Evolutionary conservation across 2,888 invertebrate species (phyloP), one percentile per base, ranked within the genome.

Genomic region (Microctonus brassicae): DNA sequence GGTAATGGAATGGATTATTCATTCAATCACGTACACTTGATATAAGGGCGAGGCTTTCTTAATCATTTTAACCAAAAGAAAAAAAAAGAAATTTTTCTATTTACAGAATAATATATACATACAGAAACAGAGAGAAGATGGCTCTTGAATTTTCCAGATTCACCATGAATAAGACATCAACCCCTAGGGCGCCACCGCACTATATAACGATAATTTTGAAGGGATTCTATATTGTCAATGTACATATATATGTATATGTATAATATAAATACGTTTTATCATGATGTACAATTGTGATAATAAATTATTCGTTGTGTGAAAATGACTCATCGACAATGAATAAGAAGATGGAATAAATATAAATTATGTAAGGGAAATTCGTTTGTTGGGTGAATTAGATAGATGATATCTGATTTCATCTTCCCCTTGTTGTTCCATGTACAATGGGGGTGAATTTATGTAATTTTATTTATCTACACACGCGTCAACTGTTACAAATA

Each of bases 111-210:
- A 5, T n/a, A n/a, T n/a, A n/a, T 39, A 13, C 4, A 3, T 39
- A 5, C 4, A 4, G 13, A n/a, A 5, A 29, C 3, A 39, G 39
- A n/a, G 39, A n/a, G 13, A n/a, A 39, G n/a, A 39, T 39, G 39
- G 2, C 57, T n/a, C 24, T 29, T 10, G 11, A 57, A 57, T 57
- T 26, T 57, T 29, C 57, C 29, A 26, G n/a, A 57, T 57, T 29
- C n/a, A n/a, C 57, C 13, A 57, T 57, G 57, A 57, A 57, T 57
- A 57, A 57, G 57, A 57, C 29, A 57, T 57, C 29, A n/a, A 24
- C 29, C 57, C 26, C 57, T n/a, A 10, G 29, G n/a, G 29, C 29
- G 29, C n/a, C 29, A 29, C 13, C 10, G 11, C 57, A 26, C 57
- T 11, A 13, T 11, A 13, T 57, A 29, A 9, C 20, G 20, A 2